Percentiles rank a stretch among this genome's conserved stretches.
Evolutionary conservation across 1,140 invertebrate genomes (phyloP).

Genomic region (Conus betulinus): DNA sequence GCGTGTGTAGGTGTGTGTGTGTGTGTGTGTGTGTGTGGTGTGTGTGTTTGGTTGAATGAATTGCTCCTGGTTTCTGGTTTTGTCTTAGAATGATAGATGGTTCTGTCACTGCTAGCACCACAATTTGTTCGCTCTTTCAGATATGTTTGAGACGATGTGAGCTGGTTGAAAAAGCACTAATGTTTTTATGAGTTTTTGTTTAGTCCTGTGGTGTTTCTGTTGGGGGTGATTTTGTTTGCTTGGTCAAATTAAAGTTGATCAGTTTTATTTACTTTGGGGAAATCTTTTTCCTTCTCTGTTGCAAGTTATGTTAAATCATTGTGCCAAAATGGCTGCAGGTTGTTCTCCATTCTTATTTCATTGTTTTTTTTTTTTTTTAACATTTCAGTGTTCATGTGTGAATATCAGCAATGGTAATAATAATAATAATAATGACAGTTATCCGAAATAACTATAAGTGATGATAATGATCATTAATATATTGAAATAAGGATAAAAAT

Average conservation of each 20-base stretch:
- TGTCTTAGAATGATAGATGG: no score
- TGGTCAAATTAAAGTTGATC: not conserved
- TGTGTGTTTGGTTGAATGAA: not conserved
- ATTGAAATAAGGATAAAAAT: not conserved
- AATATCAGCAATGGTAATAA: no score
- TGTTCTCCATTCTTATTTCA: not conserved
- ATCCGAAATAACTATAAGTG: no score
- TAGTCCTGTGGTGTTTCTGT: not conserved
- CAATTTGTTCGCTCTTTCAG: not conserved
- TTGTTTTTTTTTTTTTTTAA: not conserved
- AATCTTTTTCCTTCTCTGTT: no score
- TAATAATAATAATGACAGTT: no score
- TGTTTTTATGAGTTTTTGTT: not conserved
- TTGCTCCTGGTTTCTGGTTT: no score
- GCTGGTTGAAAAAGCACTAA: not conserved
- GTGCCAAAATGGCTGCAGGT: not conserved
- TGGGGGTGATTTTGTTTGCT: not conserved
- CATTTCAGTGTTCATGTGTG: no score
- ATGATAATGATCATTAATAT: not conserved
- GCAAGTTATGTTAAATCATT: not conserved
- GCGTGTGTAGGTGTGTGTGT: not conserved
- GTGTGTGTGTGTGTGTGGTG: not conserved
- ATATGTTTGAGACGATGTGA: not conserved
- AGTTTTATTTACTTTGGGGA: no score
- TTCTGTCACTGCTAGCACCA: no score